Percentiles rank a stretch among this genome's conserved stretches.
These are phyloP conservation scores for Drosophila sturtevanti DNA, from an alignment of 1,140 invertebrate species.

Conservation along the genomic window DNA sequence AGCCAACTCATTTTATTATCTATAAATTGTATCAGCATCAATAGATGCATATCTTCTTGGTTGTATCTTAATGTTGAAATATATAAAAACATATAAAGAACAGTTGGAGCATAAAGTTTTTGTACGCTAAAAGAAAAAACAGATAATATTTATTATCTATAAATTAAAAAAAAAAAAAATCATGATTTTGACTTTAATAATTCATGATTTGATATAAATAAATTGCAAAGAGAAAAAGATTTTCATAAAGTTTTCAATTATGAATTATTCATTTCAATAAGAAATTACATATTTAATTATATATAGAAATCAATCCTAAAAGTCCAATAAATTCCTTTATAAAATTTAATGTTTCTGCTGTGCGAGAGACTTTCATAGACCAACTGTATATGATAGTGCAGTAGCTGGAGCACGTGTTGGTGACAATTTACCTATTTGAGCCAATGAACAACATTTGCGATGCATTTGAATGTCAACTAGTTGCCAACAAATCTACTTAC, in stretches of 20 bases:
- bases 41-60: conserved; percentile 58
- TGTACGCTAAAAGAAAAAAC: background rate
- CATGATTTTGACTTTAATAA: no score
- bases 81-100: conserved; percentile 16
- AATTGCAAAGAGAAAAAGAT: no score
- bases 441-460: conserved; percentile 12
- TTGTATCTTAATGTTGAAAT: conserved; percentile 61
- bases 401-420: conserved; percentile 58
- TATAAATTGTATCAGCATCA: conserved; percentile 67
- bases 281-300: no score
- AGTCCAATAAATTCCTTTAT: no score
- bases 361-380: background rate
- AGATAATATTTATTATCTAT: no score
- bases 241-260: no score
- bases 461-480: conserved; percentile 70
- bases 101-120: conserved; percentile 6
- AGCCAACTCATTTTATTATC: conserved; percentile 55
- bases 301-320: no score
- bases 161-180: no score
- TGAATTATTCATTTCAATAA: no score
- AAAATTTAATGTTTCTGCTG: background rate
- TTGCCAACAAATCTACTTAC: conserved; percentile 20
- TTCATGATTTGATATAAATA: no score
- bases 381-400: background rate
- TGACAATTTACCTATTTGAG: conserved; percentile 33